Conservation (phyloP, 2,888 invertebrate genomes). For the Yponomeuta malinellus region DNA sequence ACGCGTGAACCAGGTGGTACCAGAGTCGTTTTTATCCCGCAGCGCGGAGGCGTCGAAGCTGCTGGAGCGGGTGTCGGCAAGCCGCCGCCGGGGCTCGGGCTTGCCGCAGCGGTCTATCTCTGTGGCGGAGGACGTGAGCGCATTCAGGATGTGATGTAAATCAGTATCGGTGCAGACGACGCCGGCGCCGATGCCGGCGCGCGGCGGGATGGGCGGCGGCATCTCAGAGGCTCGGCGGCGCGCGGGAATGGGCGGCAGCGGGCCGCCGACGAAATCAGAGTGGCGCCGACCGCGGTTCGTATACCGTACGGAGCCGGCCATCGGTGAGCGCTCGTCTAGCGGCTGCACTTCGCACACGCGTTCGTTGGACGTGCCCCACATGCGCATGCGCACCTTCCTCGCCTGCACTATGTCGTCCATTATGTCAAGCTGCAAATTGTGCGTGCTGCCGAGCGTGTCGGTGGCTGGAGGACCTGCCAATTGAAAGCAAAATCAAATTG, state of each 20-base stretch:
- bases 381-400: constrained; percentile 87
- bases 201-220: constrained; percentile 70
- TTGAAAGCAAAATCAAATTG: constrained; percentile 1
- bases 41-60: constrained; percentile 89
- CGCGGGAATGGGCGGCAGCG: constrained; percentile 76
- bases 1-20: constrained; percentile 85
- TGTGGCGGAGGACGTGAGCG: constrained; percentile 86
- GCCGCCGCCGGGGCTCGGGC: constrained; percentile 73
- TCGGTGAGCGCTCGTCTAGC: constrained; percentile 79
- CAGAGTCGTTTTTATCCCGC: constrained; percentile 62
- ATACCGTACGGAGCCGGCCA: constrained; percentile 75
- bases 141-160: constrained; percentile 85
- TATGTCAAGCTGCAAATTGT: constrained; percentile 89
- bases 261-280: constrained; percentile 82
- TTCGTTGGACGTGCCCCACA: constrained; percentile 89
- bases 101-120: constrained; percentile 84
- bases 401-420: constrained; percentile 92
- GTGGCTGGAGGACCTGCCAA: constrained; percentile 81
- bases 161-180: constrained; percentile 89
- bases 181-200: constrained; percentile 59
- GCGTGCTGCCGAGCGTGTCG: constrained; percentile 83
- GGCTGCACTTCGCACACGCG: constrained; percentile 89
- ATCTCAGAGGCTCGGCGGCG: constrained; percentile 84
- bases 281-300: constrained; percentile 79
- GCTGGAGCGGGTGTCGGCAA: constrained; percentile 85